Conservation (phyloP, 2,797 vertebrate species). For the Sylvia borin region DNA sequence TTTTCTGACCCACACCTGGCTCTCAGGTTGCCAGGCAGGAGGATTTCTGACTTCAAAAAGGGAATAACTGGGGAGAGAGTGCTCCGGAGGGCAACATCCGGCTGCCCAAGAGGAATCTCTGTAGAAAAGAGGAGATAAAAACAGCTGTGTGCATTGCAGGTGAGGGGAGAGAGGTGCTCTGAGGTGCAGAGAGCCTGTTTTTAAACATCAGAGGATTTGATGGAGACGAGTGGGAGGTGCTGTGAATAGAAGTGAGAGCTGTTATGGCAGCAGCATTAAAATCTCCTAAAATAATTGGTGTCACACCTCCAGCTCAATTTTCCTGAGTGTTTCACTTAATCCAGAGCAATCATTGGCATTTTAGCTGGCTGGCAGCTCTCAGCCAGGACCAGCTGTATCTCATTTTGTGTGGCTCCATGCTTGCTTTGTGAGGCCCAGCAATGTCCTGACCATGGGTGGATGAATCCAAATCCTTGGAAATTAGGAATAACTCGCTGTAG, state of each 20-base stretch:
- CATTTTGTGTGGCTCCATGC: neutral
- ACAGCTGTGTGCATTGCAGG: neutral
- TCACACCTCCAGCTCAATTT: neutral
- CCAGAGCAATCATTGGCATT: neutral
- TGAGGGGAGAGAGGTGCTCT: neutral
- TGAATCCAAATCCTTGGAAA: neutral
- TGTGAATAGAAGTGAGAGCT: neutral
- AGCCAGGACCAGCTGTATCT: neutral
- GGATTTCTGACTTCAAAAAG: neutral
- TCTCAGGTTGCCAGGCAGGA: neutral
- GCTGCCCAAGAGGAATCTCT: neutral
- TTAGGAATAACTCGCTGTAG: neutral
- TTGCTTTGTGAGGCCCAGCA: neutral
- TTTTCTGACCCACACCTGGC: neutral
- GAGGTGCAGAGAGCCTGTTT: neutral
- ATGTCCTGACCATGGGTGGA: rapidly evolving
- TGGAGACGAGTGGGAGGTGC: neutral
- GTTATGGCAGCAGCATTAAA: neutral
- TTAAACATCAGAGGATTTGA: neutral
- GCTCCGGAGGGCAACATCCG: neutral
- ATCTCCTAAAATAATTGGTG: neutral
- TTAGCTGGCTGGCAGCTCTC: neutral
- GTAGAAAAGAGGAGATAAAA: neutral
- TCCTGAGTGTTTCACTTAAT: neutral
- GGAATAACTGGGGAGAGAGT: neutral